Conservation (phyloP, 2,113 vertebrate species). For the Neodon shergylaensis region DNA sequence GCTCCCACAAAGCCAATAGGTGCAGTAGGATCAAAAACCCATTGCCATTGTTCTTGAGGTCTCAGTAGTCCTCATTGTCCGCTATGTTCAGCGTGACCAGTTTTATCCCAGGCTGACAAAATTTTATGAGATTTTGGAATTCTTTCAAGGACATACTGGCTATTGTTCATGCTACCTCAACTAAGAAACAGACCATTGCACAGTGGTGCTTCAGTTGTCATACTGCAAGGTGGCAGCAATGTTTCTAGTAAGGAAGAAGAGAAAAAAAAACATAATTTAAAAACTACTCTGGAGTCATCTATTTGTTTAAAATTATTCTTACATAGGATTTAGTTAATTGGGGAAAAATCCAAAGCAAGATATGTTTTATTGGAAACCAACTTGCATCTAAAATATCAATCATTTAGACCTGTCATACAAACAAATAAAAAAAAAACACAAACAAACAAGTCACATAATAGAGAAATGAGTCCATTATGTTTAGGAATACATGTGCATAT, state of each 20-base stretch:
- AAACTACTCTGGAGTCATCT: neutral
- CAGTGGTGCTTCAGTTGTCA: neutral
- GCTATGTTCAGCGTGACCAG: too few relatives aligned
- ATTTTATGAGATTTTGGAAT: neutral
- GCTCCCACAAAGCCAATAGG: too few relatives aligned
- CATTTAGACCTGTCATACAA: neutral
- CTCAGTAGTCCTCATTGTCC: too few relatives aligned
- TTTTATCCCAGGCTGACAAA: too few relatives aligned
- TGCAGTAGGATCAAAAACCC: too few relatives aligned
- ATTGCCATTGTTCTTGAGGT: too few relatives aligned
- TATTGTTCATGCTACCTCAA: neutral
- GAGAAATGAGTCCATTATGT: neutral
- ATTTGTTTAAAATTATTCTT: neutral
- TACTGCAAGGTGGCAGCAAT: neutral
- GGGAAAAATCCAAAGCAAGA: neutral
- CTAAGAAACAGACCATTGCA: neutral
- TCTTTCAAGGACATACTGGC: neutral
- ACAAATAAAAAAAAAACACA: too few relatives aligned
- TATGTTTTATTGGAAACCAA: neutral
- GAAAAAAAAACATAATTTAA: neutral
- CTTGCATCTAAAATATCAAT: neutral
- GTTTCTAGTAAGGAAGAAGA: neutral
- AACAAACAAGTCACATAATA: neutral
- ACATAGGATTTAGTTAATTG: neutral
- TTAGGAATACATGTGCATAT: neutral